Conservation (phyloP, 1,140 invertebrate genomes). For the Trichonephila clavata region DNA sequence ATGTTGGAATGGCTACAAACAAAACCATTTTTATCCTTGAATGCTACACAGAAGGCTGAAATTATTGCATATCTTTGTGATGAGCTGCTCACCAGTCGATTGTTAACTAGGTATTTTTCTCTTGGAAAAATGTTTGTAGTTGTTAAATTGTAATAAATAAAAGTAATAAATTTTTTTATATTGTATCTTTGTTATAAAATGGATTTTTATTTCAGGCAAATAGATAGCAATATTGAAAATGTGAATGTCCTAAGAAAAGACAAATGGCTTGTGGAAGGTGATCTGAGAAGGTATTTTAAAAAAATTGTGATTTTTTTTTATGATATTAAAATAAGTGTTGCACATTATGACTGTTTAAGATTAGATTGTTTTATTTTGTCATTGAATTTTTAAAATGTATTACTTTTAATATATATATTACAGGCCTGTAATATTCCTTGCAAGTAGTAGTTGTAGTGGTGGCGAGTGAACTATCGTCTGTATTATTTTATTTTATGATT, state of each 20-base stretch:
- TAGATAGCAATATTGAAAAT: conserved; percentile 83
- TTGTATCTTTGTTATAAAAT: background rate
- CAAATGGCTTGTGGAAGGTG: conserved; percentile 88
- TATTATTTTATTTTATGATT: no score
- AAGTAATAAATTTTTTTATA: background rate
- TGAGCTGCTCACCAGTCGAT: conserved; percentile 95
- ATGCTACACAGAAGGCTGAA: conserved; percentile 91
- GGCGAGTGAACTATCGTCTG: no score
- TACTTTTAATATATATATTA: no score
- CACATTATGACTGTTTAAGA: no score
- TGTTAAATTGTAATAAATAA: background rate
- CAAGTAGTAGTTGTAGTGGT: no score
- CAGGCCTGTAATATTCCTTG: no score
- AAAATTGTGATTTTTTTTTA: background rate
- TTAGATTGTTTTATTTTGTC: no score
- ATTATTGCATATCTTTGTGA: conserved; percentile 95
- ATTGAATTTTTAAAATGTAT: no score
- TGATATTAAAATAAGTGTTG: no score
- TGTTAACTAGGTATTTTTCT: conserved; percentile 84
- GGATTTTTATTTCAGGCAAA: conserved; percentile 79
- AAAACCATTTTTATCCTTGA: conserved; percentile 90
- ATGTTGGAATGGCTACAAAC: conserved; percentile 86
- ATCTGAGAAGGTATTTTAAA: conserved; percentile 90
- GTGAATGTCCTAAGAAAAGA: conserved; percentile 82
- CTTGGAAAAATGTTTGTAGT: background rate